Evolutionary conservation across 1,140 invertebrate species (phyloP), one percentile per base, ranked within the genome.

Genomic region (Bathynomus jamesi): DNA sequence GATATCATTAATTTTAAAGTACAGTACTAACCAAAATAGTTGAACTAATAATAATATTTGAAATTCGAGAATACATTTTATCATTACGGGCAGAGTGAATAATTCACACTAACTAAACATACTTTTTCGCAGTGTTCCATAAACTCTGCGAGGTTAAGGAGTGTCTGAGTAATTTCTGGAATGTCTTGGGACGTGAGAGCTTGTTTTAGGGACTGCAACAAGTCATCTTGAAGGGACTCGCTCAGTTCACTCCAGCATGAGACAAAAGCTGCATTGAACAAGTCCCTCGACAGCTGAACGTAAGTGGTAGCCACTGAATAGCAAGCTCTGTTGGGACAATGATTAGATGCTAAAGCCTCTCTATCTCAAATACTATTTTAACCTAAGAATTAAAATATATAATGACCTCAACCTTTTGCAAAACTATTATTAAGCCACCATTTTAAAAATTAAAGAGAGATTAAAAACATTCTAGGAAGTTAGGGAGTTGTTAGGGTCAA

Each of bases 181-280:
- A 97, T 87, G 80, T 98, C 95, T 13, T 95, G 94, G 0, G 94
- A 91, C 62, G 89, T 90, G 0, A 99, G 81, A 0, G 96, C 96
- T 81, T 95, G 89, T 78, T 95, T 89, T 0, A 99, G 81, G 7
- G 90, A 93, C 65, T 88, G 85, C 3, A 97, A 91, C 0, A 99
- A 83, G 80, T 98, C 94, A 64, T 89, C 85, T 78, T 96, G 92
- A 61, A 93, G 89, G 0, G 86, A 83, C 29, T 90, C 88, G 64
- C 88, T 90, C 2, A 99, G 82, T 82, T 99, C 95, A 0, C 94
- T 94, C 98, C 98, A 99, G 81, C 96, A 98, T 0, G 95, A 98
- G 2, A 99, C 94, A 83, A 99, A 99, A 0, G 97, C 95, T 0
- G 96, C 96, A 82, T 99, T 99, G 80, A 99, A 99, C 25, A 99